A percentile compares a stretch with the other conserved stretches of the same genome.
These are phyloP conservation scores for Stichopus horrens DNA, from an alignment of 53 echinoderm and acorn worm species.

Conservation along the genomic window DNA sequence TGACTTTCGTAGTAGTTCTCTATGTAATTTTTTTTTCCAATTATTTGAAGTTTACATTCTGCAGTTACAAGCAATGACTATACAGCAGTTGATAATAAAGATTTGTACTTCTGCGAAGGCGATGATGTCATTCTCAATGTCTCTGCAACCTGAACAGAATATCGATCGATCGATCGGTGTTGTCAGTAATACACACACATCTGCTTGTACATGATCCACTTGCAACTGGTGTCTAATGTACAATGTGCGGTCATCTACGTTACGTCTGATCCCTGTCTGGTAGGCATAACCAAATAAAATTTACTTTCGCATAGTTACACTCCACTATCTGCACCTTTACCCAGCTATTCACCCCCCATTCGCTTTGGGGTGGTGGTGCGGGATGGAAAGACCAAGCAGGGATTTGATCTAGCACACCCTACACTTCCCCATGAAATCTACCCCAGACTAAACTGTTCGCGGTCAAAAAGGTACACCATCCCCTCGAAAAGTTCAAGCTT, in stretches of 20 bases:
- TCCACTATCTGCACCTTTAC: too few species aligned
- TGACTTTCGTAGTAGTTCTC: not conserved
- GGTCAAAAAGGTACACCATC: too few species aligned
- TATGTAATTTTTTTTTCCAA: not conserved
- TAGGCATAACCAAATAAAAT: too few species aligned
- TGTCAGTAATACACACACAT: slow-evolving; percentile 25
- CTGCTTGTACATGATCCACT: slow-evolving; percentile 31
- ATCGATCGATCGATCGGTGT: not conserved
- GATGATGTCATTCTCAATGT: not conserved
- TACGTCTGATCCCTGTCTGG: too few species aligned
- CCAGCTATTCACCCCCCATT: too few species aligned
- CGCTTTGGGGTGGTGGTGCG: too few species aligned
- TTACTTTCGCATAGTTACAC: too few species aligned
- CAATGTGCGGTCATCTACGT: slow-evolving; percentile 33
- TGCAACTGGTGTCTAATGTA: slow-evolving; percentile 28
- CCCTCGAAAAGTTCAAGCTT: too few species aligned
- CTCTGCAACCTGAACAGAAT: not conserved
- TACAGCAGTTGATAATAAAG: slow-evolving; percentile 15
- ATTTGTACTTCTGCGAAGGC: not conserved
- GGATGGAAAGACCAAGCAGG: too few species aligned
- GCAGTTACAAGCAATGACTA: slow-evolving; percentile 21
- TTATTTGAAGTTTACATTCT: slow-evolving; percentile 4
- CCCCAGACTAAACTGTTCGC: too few species aligned
- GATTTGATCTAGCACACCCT: too few species aligned
- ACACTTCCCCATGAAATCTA: too few species aligned